phyloP scores from a whole-genome alignment of 2,888 invertebrate species.

The Eupithecia exiguata region DNA sequence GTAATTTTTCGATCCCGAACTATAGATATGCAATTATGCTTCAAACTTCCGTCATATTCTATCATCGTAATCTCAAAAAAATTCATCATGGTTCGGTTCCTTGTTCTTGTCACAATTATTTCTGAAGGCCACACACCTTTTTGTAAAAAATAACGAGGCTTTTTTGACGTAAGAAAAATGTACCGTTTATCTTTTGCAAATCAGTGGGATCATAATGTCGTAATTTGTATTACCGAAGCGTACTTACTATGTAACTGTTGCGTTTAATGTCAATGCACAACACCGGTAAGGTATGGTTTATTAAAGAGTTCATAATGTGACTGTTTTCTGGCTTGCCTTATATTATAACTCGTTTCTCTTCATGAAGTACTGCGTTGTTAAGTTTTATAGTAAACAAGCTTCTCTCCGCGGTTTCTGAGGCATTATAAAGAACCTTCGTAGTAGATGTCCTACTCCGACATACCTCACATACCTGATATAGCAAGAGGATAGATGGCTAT shows the following conservation, averaged over 20 bases:
- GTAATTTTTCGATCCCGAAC: no score
- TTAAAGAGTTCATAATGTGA: not conserved
- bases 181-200: not conserved
- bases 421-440: not conserved
- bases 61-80: not conserved
- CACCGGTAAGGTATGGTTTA: not conserved
- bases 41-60: not conserved
- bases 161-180: not conserved
- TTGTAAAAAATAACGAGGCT: not conserved
- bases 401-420: not conserved
- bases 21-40: not conserved
- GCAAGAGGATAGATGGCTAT: no score
- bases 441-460: no score
- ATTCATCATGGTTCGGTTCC: not conserved
- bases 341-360: not conserved
- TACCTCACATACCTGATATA: no score
- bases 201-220: not conserved
- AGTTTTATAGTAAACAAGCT: not conserved
- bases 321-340: not conserved
- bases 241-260: not conserved
- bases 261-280: not conserved
- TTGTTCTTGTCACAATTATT: not conserved
- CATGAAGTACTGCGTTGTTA: not conserved
- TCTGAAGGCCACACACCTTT: not conserved
- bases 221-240: conserved; percentile 2